These are phyloP conservation scores for Momotus momota DNA, from an alignment of 2,797 vertebrate genomes.

Conservation along the genomic window DNA sequence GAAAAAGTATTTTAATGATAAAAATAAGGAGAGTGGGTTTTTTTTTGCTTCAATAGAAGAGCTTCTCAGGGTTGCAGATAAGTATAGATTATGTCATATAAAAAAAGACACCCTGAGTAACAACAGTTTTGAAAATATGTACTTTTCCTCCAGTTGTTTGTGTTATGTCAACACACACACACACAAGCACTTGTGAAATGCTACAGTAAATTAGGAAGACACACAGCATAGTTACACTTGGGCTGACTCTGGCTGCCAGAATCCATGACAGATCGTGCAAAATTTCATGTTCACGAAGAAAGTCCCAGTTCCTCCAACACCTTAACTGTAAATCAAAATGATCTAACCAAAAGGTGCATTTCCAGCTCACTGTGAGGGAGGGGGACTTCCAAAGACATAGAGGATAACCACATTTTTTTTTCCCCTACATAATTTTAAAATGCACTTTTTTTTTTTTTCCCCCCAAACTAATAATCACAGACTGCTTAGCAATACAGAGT, in stretches of 20 bases:
- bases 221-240: neutral
- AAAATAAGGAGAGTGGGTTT: neutral
- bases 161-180: neutral
- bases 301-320: neutral
- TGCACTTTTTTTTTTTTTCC: accelerated
- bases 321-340: neutral
- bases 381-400: neutral
- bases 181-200: neutral
- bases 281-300: neutral
- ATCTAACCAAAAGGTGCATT: neutral
- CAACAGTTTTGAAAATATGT: neutral
- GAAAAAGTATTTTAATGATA: neutral
- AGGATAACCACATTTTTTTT: neutral
- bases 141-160: neutral
- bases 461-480: neutral
- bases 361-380: neutral
- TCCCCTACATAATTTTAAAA: neutral
- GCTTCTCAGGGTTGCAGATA: neutral
- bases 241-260: neutral
- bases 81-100: neutral
- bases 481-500: neutral
- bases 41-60: neutral
- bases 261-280: neutral
- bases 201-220: neutral
- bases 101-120: neutral